phyloP scores from a whole-genome alignment of 2,797 vertebrate genomes.

The Oryzias sinensis region DNA sequence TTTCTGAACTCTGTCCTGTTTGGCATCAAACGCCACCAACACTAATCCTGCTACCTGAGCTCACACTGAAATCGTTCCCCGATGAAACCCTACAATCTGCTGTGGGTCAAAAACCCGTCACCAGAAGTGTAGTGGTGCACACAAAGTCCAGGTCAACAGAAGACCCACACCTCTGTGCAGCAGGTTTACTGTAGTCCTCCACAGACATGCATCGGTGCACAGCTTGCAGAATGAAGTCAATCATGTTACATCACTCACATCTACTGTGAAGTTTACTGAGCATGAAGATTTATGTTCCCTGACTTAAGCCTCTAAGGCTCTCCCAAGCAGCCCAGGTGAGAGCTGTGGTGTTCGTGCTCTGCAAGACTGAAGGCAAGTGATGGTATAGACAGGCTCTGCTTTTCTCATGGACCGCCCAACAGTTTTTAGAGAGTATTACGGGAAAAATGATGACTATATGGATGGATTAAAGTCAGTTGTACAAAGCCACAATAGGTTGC shows the following conservation, averaged over 20 bases:
- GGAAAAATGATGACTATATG: too few relatives aligned
- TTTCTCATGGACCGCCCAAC: too few relatives aligned
- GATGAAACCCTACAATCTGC: too few relatives aligned
- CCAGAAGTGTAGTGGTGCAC: not conserved
- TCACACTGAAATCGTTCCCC: too few relatives aligned
- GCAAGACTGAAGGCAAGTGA: not conserved
- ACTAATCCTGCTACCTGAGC: too few relatives aligned
- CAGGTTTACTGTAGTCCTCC: slow-evolving; percentile 4
- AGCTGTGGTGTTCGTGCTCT: not conserved
- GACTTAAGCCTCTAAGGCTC: slow-evolving; percentile 6
- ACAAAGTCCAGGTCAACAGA: not conserved
- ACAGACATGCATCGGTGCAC: slow-evolving; percentile 11
- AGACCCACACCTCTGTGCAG: slow-evolving; percentile 3
- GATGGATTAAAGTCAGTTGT: too few relatives aligned
- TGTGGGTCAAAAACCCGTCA: not conserved
- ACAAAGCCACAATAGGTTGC: too few relatives aligned
- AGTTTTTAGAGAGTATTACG: too few relatives aligned
- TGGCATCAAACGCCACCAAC: too few relatives aligned
- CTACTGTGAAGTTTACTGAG: slow-evolving; percentile 6
- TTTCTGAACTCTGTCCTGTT: too few relatives aligned
- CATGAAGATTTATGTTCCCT: not conserved
- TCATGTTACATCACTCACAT: slow-evolving; percentile 7
- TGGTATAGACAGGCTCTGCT: too few relatives aligned
- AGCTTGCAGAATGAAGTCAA: slow-evolving; percentile 9
- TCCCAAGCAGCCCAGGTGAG: not conserved